Conservation (phyloP, 2,797 vertebrate genomes). For the Oreochromis mossambicus region DNA sequence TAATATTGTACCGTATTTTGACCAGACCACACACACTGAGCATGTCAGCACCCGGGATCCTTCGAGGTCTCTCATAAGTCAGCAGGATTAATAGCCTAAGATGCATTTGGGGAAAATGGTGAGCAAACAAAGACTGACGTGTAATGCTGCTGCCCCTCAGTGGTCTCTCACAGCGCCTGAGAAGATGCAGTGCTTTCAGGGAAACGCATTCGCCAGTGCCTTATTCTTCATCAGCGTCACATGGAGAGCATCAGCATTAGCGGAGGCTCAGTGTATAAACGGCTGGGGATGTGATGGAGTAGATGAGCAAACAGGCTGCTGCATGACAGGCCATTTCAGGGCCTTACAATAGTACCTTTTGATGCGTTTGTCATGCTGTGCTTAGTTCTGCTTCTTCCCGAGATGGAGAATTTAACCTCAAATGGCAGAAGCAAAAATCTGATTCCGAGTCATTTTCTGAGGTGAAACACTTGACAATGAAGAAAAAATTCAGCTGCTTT, state of each 20-base stretch:
- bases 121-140: constrained; percentile 22
- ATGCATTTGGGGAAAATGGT: constrained; percentile 6
- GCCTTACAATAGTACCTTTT: background rate
- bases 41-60: constrained; percentile 4
- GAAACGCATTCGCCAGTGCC: background rate
- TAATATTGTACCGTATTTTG: background rate
- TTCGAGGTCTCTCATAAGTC: constrained; percentile 51
- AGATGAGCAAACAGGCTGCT: constrained; percentile 38
- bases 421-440: constrained; percentile 18
- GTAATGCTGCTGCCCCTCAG: constrained; percentile 69
- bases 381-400: constrained; percentile 38
- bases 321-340: constrained; percentile 20
- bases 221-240: constrained; percentile 30
- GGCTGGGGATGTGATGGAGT: constrained; percentile 30
- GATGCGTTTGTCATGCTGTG: constrained; percentile 40
- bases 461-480: constrained; percentile 9
- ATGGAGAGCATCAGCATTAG: constrained; percentile 49
- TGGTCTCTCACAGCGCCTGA: constrained; percentile 32
- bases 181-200: background rate
- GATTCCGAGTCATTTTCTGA: constrained; percentile 20
- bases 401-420: constrained; percentile 31
- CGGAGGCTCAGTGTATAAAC: constrained; percentile 28
- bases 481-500: background rate
- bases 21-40: background rate
- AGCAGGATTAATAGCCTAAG: constrained; percentile 44